Evolutionary conservation across 2,888 invertebrate species (phyloP), one percentile per base, ranked within the genome.

Genomic region (Clunio marinus): DNA sequence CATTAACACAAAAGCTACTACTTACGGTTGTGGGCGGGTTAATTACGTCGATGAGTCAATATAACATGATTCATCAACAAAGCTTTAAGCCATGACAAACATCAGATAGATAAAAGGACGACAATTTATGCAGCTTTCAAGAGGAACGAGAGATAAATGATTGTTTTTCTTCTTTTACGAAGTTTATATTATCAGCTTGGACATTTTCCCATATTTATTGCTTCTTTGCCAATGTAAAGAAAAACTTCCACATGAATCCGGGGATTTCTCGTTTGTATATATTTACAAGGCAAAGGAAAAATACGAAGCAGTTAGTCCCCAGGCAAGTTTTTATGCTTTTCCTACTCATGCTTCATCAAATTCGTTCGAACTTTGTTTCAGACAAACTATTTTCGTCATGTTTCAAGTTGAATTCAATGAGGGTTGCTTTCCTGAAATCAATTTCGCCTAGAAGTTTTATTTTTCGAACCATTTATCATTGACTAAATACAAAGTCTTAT

Each of bases 181-280:
- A 22, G 20, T 22, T 17, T 41, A 20, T 24, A 17, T 8, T 46
- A 63, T 63, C 46, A 46, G 1, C 20, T 63, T 46, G 28, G 28
- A 63, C 46, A 25, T 17, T 63, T 13, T 15, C 20, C 13, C 46
- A 17, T 46, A 63, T 63, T 46, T 63, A 45, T 63, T 17, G 45
- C 28, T 35, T 60, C n/a, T n/a, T 37, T 3, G n/a, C 45, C 41
- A 41, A 7, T 24, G 13, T 0, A 17, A 46, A 15, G 20, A 57
- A 10, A 63, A 15, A 27, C 27, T 45, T 1, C 13, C 7, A 46
- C 46, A 63, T 28, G 46, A 63, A 63, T 45, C 46, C 37, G 13
- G 45, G 63, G 37, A 62, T 62, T 62, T 35, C 25, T 2, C 25
- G 15, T 51, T 20, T 24, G 13, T 57, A 8, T 57, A 13, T 28